Conservation (phyloP, 1,140 invertebrate species). For the Psilanteris sp. region DNA sequence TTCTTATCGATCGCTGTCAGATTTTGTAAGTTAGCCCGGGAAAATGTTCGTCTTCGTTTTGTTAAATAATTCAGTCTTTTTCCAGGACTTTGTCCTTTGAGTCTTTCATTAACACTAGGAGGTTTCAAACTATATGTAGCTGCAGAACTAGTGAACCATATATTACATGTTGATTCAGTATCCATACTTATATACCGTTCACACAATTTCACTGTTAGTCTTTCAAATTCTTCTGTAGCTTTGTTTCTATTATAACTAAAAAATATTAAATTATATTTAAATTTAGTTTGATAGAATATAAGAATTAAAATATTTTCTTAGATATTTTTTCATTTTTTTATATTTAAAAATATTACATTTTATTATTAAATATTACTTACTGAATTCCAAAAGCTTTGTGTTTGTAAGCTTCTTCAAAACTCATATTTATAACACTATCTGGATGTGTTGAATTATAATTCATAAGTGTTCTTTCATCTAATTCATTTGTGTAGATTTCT, state of each 20-base stretch:
- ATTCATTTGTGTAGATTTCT: slow-evolving; percentile 32
- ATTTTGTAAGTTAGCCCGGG: slow-evolving; percentile 79
- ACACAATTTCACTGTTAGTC: slow-evolving; percentile 81
- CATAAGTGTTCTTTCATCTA: slow-evolving; percentile 32
- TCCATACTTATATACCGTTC: slow-evolving; percentile 84
- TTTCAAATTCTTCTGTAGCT: slow-evolving; percentile 83
- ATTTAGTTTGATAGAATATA: too few relatives aligned
- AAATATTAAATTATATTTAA: slow-evolving; percentile 1
- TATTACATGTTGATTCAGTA: slow-evolving; percentile 84
- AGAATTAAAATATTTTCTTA: too few relatives aligned
- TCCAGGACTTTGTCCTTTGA: slow-evolving; percentile 83
- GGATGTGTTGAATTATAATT: slow-evolving; percentile 67
- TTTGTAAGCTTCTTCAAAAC: slow-evolving; percentile 81
- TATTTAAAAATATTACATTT: background rate
- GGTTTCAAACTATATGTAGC: slow-evolving; percentile 78
- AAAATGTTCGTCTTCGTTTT: slow-evolving; percentile 83
- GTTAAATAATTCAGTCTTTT: slow-evolving; percentile 84
- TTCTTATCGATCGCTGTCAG: slow-evolving; percentile 71
- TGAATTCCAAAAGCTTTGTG: slow-evolving; percentile 84
- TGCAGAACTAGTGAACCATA: slow-evolving; percentile 80
- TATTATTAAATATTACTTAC: slow-evolving; percentile 76
- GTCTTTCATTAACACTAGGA: slow-evolving; percentile 78
- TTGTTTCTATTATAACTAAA: slow-evolving; percentile 84
- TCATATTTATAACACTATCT: slow-evolving; percentile 69
- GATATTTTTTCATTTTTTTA: too few relatives aligned